Conservation (phyloP, 2,797 vertebrate genomes). For the Leucoraja ocellata region DNA sequence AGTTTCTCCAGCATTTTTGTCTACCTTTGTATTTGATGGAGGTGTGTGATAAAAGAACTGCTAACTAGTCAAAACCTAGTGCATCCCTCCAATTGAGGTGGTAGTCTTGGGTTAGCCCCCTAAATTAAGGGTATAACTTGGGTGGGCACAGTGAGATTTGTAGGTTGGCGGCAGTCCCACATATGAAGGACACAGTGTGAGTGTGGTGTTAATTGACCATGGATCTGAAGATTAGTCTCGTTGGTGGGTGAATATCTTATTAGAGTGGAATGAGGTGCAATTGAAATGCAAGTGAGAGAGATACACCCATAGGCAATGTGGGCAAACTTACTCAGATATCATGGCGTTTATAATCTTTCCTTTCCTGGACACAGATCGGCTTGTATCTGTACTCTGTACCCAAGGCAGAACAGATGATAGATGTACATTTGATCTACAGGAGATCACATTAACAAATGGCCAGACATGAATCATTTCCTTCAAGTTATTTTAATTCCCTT, state of each 20-base stretch:
- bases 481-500: constrained; percentile 18
- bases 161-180: neutral
- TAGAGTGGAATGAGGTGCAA: neutral
- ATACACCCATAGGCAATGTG: too few species aligned
- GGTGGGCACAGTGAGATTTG: too few species aligned
- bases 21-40: neutral
- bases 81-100: neutral
- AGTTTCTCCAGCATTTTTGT: too few species aligned
- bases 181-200: neutral
- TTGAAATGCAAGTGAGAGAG: neutral
- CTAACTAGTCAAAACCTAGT: neutral
- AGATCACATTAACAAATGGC: neutral
- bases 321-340: neutral
- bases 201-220: neutral
- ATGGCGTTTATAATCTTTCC: neutral
- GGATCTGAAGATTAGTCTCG: neutral
- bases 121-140: neutral
- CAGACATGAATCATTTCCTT: constrained; percentile 23
- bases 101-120: neutral
- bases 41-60: neutral
- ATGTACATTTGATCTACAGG: neutral
- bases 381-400: neutral
- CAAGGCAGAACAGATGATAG: neutral
- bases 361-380: neutral
- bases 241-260: neutral